Evolutionary conservation across 2,888 invertebrate species (phyloP).

Genomic region (Mamestra brassicae): DNA sequence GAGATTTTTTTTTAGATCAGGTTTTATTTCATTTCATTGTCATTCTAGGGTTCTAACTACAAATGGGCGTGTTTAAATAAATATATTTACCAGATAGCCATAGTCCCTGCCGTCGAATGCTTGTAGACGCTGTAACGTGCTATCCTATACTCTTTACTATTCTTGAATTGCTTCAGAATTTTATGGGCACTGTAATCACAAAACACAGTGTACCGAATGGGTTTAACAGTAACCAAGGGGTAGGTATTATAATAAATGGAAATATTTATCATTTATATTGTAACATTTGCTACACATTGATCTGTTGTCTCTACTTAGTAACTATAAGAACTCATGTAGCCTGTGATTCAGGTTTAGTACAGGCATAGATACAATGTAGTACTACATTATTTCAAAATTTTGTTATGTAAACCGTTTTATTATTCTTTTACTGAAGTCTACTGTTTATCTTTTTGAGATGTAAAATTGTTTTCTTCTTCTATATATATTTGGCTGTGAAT

Average conservation of each 20-base stretch:
- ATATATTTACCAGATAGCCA: conserved; percentile 80
- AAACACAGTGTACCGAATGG: background rate
- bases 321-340: background rate
- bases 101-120: conserved; percentile 73
- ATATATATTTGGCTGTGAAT: background rate
- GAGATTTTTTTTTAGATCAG: background rate
- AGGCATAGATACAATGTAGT: background rate
- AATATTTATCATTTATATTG: background rate
- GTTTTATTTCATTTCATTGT: too few relatives aligned
- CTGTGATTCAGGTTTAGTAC: background rate
- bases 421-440: too few relatives aligned
- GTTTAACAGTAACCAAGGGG: background rate
- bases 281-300: background rate
- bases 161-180: conserved; percentile 79
- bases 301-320: background rate
- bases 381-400: background rate
- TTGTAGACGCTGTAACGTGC: conserved; percentile 76
- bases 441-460: background rate
- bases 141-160: conserved; percentile 80
- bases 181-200: conserved; percentile 79
- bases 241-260: background rate
- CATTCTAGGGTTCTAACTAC: background rate
- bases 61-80: background rate
- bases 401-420: background rate
- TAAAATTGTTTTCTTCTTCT: background rate